Conservation (phyloP, 2,888 invertebrate genomes). For the Drosophila multiciliata region DNA sequence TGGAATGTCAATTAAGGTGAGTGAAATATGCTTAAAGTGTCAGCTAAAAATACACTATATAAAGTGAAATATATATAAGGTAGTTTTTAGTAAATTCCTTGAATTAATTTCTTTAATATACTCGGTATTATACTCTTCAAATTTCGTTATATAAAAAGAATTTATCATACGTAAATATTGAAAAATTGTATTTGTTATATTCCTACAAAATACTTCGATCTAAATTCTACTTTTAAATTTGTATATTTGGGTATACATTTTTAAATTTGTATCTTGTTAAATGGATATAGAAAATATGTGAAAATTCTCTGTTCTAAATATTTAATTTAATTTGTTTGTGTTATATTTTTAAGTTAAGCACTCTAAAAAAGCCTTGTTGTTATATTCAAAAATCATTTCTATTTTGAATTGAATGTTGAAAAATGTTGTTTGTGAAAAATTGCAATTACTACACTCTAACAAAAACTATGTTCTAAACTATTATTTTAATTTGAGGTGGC, state of each 20-base stretch:
- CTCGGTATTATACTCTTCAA: not conserved
- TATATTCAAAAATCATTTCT: not conserved
- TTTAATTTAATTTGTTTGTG: too few species aligned
- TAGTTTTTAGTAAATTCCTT: not conserved
- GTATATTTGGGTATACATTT: not conserved
- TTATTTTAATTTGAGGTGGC: not conserved
- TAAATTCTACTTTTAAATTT: not conserved
- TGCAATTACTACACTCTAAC: not conserved
- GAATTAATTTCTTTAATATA: not conserved
- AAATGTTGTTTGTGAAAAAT: not conserved
- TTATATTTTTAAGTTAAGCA: not conserved
- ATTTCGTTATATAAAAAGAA: not conserved
- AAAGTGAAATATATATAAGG: not conserved
- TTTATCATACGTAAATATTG: not conserved
- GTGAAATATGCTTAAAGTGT: not conserved
- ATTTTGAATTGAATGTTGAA: not conserved
- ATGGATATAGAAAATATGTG: too few species aligned
- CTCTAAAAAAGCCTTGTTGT: not conserved
- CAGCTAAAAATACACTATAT: not conserved
- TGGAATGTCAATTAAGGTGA: not conserved
- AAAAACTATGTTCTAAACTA: not conserved
- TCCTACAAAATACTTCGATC: not conserved
- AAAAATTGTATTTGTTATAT: not conserved
- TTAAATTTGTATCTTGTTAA: too few species aligned
- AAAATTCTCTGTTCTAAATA: too few species aligned